Conservation (phyloP, 2,888 invertebrate genomes). For the Diarsia mendica region DNA sequence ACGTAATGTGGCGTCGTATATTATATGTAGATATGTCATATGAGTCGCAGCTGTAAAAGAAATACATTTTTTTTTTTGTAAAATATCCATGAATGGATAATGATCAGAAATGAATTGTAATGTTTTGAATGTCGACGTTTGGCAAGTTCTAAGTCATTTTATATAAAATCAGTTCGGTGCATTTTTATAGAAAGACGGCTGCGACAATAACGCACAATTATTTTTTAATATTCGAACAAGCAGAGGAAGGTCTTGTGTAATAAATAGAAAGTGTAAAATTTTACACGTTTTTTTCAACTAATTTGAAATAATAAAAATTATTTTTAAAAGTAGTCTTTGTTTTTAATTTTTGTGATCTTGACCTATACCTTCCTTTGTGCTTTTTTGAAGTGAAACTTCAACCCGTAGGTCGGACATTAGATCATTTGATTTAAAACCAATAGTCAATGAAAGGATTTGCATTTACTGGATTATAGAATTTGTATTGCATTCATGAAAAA, state of each 20-base stretch:
- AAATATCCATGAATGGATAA: slow-evolving; percentile 11
- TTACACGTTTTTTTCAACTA: slow-evolving; percentile 65
- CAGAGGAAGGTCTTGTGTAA: slow-evolving; percentile 66
- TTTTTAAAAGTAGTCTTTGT: slow-evolving; percentile 57
- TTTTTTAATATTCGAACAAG: slow-evolving; percentile 58
- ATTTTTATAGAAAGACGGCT: slow-evolving; percentile 44
- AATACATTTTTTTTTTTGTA: slow-evolving; percentile 27
- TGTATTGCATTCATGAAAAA: slow-evolving; percentile 7
- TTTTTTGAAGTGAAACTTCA: slow-evolving; percentile 56
- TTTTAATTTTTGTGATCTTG: slow-evolving; percentile 58
- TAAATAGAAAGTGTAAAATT: slow-evolving; percentile 62
- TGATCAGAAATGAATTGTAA: slow-evolving; percentile 23
- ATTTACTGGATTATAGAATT: slow-evolving; percentile 32
- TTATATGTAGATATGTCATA: slow-evolving; percentile 65
- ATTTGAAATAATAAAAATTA: slow-evolving; percentile 66
- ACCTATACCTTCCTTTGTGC: slow-evolving; percentile 63
- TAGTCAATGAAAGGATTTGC: background rate
- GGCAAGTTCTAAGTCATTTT: slow-evolving; percentile 61
- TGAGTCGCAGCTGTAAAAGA: slow-evolving; percentile 53
- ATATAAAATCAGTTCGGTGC: slow-evolving; percentile 44
- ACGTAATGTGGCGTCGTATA: slow-evolving; percentile 67
- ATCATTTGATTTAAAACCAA: slow-evolving; percentile 22
- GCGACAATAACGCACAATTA: slow-evolving; percentile 64
- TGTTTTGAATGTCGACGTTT: slow-evolving; percentile 30
- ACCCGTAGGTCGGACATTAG: slow-evolving; percentile 26